Base-by-base conservation (phyloP, 2,797 vertebrate species). In the Eulemur mongoz region DNA sequence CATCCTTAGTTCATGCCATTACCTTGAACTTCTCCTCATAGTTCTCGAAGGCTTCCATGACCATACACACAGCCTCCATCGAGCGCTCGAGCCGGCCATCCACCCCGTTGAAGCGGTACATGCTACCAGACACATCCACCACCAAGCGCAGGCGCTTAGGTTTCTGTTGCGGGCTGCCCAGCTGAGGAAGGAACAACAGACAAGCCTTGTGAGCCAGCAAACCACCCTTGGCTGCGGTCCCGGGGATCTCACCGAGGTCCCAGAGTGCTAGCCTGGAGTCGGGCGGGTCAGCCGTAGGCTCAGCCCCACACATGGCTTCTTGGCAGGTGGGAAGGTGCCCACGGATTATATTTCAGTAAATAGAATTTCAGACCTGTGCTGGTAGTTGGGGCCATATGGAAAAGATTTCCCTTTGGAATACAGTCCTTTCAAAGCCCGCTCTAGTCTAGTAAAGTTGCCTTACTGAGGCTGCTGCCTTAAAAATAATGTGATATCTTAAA, bases 21-120 rank as follows among this genome's bases (percentile, higher is more conserved):
- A 99, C 99, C 99, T 99, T 99, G 98, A 99, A 99, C 98, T 99
- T 99, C 97, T 99, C 99, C 98, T 99, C 99, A 0, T 99, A 99
- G 98, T 96, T 99, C 98, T 99, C 99, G 75, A 99, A 99, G 35
- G 99, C 99, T 98, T 99, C 99, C 99, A 99, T 99, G 95, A 99
- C 99, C 99, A 99, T 99, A 73, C 99, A 99, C 89, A 99, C 99
- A 0, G 99, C 99, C 98, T 99, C 99, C 99, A 99, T 99, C 63
- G 99, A 99, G 96, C 99, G 99, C 89, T 99, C 99, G 95, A 99
- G 99, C 4, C 99, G 98, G 2, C 99, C 98, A 0, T 99, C 99
- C 90, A 99, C 99, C 0, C 99, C 99, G 0, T 99, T 99, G 97
- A 99, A 99, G 97, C 99, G 99, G 97, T 99, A 99, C 99, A 99